Percentiles rank a stretch among this genome's conserved stretches.
Conservation (phyloP, 1,140 invertebrate genomes). For the Cardiocondyla obscurior region DNA sequence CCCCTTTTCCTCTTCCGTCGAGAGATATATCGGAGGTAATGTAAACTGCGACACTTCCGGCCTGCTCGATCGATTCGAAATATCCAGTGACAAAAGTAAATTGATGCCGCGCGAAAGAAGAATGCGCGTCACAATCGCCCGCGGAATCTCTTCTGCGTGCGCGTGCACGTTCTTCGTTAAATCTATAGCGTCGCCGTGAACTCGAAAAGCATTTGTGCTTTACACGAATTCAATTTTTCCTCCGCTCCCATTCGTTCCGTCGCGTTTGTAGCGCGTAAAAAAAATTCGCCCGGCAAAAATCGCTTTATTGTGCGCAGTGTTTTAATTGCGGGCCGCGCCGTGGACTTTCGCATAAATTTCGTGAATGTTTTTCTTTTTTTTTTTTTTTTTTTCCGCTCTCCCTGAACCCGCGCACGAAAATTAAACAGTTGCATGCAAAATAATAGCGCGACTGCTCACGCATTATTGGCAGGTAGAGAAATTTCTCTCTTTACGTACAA, state of each 20-base stretch:
- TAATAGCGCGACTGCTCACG: not conserved
- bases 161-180: not conserved
- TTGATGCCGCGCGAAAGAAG: not conserved
- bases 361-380: not conserved
- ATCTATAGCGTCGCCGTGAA: not conserved
- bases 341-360: not conserved
- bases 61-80: constrained; percentile 18
- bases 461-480: not conserved
- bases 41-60: constrained; percentile 5
- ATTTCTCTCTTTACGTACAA: not conserved
- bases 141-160: not conserved
- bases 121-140: not conserved
- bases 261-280: not conserved
- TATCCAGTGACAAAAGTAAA: constrained; percentile 42
- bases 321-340: not conserved
- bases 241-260: not conserved
- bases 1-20: not conserved
- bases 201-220: not conserved
- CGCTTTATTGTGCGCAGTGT: not conserved
- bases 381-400: too few relatives aligned
- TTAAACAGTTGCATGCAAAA: not conserved
- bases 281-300: not conserved
- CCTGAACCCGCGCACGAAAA: not conserved
- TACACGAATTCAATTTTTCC: constrained; percentile 12
- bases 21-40: constrained; percentile 28